Percentiles rank a stretch among this genome's conserved stretches.
phyloP scores from a whole-genome alignment of 1,140 invertebrate genomes.

The Drosophila oshimai region DNA sequence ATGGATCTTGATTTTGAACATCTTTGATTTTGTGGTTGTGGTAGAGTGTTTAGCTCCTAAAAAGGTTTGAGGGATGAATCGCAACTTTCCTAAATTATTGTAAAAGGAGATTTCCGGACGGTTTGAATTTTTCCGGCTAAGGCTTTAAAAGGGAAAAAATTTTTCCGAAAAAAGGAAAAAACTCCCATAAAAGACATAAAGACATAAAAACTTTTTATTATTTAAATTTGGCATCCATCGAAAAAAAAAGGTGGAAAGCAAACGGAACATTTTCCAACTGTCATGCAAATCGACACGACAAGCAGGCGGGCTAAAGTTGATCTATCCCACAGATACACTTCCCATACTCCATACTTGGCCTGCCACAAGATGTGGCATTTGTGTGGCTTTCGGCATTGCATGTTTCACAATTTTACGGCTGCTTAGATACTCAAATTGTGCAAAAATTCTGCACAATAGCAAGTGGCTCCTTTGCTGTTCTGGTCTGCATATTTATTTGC shows the following conservation, averaged over 20 bases:
- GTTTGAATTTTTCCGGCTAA: too few species aligned
- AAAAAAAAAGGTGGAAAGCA: conserved; percentile 23
- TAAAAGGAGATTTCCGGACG: too few species aligned
- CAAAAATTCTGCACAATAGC: conserved; percentile 24
- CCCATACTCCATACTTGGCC: conserved; percentile 17
- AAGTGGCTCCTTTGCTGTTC: conserved; percentile 13
- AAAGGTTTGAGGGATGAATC: too few species aligned
- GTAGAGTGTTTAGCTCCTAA: too few species aligned
- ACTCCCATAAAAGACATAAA: too few species aligned
- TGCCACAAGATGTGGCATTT: conserved; percentile 48
- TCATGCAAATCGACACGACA: conserved; percentile 41
- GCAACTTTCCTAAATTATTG: too few species aligned
- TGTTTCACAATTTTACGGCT: conserved; percentile 71
- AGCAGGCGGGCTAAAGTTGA: conserved; percentile 21
- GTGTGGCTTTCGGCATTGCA: conserved; percentile 53
- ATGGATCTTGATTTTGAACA: too few species aligned
- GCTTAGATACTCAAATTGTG: conserved; percentile 71
- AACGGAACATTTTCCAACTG: conserved; percentile 35
- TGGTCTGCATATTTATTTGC: conserved; percentile 38
- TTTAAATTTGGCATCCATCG: conserved; percentile 21
- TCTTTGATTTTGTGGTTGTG: too few species aligned
- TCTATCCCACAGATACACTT: conserved; percentile 31
- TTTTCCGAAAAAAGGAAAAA: too few species aligned
- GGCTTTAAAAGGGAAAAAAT: too few species aligned
- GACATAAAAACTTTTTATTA: conserved; percentile 13